phyloP scores from a whole-genome alignment of 2,797 vertebrate species.

The Holocentrus rufus region DNA sequence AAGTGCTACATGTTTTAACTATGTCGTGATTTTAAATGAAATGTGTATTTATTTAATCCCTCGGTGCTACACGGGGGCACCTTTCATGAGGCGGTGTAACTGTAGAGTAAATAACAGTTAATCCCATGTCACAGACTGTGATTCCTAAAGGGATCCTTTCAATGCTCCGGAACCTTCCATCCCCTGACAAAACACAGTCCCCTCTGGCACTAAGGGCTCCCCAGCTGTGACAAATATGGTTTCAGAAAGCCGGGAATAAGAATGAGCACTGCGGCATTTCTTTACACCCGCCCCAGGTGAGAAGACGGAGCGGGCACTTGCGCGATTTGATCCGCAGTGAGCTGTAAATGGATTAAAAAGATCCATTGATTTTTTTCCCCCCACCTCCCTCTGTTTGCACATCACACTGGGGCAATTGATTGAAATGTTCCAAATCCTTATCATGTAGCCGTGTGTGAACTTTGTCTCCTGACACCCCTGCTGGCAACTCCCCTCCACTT shows the following conservation, averaged over 20 bases:
- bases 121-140: conserved; percentile 78
- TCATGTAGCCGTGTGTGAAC: conserved; percentile 63
- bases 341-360: conserved; percentile 76
- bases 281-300: conserved; percentile 72
- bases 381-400: conserved; percentile 51
- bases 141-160: conserved; percentile 72
- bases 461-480: conserved; percentile 36
- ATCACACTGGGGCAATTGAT: conserved; percentile 69
- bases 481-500: conserved; percentile 28
- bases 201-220: conserved; percentile 60
- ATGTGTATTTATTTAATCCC: conserved; percentile 67
- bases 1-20: conserved; percentile 40
- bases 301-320: conserved; percentile 56
- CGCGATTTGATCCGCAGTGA: conserved; percentile 74
- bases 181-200: conserved; percentile 63
- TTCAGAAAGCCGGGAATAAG: conserved; percentile 70
- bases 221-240: conserved; percentile 75
- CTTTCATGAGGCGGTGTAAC: conserved; percentile 66
- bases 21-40: conserved; percentile 66
- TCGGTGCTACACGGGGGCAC: conserved; percentile 53
- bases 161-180: conserved; percentile 54
- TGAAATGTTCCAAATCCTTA: conserved; percentile 69
- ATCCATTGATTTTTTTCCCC: conserved; percentile 73
- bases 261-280: conserved; percentile 61
- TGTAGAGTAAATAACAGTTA: conserved; percentile 74